Evolutionary conservation across 2,113 vertebrate genomes (phyloP).

Genomic region (Brachyhypopomus occidentalis): DNA sequence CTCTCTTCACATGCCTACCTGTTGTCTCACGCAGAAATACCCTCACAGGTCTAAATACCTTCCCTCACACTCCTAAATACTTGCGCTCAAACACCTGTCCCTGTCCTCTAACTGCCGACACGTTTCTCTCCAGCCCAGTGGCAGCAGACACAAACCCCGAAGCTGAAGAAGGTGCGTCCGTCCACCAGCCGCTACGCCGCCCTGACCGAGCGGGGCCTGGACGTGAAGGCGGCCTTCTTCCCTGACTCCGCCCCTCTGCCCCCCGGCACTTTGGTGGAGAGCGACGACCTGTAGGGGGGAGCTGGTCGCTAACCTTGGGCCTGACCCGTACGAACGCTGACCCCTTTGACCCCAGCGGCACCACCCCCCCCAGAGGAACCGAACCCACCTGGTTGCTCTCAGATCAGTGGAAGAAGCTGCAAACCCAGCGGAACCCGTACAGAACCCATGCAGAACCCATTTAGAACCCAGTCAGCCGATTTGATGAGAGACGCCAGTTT

Average conservation of each 20-base stretch:
- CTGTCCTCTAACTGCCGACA: no score
- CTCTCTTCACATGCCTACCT: no score
- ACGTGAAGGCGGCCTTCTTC: slow-evolving; percentile 97
- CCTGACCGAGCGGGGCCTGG: slow-evolving; percentile 94
- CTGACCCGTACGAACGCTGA: slow-evolving; percentile 13
- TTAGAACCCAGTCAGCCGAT: background rate
- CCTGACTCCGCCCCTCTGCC: slow-evolving; percentile 88
- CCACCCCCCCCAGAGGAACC: background rate
- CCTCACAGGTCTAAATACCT: no score
- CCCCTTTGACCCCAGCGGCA: slow-evolving; percentile 27
- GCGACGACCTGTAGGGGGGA: slow-evolving; percentile 88
- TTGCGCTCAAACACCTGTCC: no score
- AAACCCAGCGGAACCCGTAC: background rate
- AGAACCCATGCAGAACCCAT: background rate
- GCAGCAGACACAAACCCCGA: slow-evolving; percentile 91
- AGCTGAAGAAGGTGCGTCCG: slow-evolving; percentile 92
- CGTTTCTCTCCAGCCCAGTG: slow-evolving; percentile 83
- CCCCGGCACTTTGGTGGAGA: slow-evolving; percentile 87
- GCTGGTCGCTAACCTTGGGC: slow-evolving; percentile 1
- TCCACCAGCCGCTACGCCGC: slow-evolving; percentile 95
- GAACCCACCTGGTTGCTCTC: background rate
- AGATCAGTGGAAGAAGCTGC: background rate
- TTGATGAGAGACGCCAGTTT: background rate
- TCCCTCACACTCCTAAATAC: background rate
- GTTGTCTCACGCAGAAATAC: no score